A percentile compares a stretch with the other conserved stretches of the same genome.
Evolutionary conservation across 1,140 invertebrate genomes (phyloP).

Genomic region (Marisa cornuarietis): DNA sequence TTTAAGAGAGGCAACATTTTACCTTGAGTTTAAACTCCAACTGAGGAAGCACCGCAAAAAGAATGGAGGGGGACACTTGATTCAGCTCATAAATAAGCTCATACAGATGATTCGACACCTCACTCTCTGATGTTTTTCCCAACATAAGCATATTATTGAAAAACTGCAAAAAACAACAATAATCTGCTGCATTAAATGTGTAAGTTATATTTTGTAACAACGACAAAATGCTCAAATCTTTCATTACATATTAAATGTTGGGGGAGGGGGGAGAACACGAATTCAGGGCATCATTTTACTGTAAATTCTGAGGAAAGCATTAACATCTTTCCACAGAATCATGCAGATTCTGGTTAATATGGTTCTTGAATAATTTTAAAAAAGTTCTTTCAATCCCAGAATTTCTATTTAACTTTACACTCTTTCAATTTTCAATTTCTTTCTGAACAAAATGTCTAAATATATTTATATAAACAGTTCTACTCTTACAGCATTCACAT

Average conservation of each 20-base stretch:
- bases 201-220: neutral
- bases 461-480: neutral
- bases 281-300: neutral
- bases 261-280: neutral
- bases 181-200: too few relatives aligned
- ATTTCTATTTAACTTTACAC: neutral
- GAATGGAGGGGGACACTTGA: conserved; percentile 88
- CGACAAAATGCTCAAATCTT: neutral
- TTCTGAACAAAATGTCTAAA: neutral
- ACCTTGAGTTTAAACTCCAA: conserved; percentile 80
- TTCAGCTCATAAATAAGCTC: conserved; percentile 97
- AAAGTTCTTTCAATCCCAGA: too few relatives aligned
- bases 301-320: too few relatives aligned
- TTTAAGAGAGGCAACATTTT: neutral
- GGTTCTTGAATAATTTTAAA: too few relatives aligned
- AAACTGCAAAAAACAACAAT: conserved; percentile 73
- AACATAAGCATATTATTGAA: conserved; percentile 94
- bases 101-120: conserved; percentile 73
- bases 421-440: too few relatives aligned
- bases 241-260: neutral
- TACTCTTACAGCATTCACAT: conserved; percentile 85
- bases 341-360: too few relatives aligned
- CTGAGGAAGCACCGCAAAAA: conserved; percentile 90
- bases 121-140: conserved; percentile 74
- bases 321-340: too few relatives aligned